Evolutionary conservation across 2,888 invertebrate species (phyloP).

Genomic region (Anthophora plumipes): DNA sequence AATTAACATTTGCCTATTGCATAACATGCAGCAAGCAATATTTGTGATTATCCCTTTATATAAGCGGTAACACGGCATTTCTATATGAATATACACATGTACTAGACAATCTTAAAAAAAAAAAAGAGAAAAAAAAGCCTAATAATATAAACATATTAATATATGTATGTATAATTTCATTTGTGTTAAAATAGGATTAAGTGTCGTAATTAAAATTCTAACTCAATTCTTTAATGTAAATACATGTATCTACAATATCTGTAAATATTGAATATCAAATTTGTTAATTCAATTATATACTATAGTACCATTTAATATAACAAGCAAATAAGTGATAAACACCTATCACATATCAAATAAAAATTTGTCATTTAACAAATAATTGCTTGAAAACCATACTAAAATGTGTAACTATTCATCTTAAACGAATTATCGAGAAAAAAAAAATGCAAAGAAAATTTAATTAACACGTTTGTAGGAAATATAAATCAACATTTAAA

Average conservation of each 20-base stretch:
- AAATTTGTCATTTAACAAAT: not conserved
- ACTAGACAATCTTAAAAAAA: conserved; percentile 16
- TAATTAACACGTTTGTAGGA: not conserved
- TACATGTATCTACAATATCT: not conserved
- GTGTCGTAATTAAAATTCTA: not conserved
- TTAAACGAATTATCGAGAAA: not conserved
- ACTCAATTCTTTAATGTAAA: not conserved
- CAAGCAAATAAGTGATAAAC: not conserved
- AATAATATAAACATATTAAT: too few species aligned
- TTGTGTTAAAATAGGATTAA: not conserved
- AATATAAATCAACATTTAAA: not conserved
- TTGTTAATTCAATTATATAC: not conserved
- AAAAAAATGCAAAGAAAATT: not conserved
- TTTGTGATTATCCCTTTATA: conserved; percentile 22
- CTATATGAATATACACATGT: conserved; percentile 11
- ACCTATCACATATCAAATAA: conserved; percentile 8
- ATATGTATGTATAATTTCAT: not conserved
- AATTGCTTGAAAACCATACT: not conserved
- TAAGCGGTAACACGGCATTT: conserved; percentile 29
- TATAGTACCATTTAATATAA: not conserved
- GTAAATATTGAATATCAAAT: not conserved
- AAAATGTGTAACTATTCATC: not conserved
- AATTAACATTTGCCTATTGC: conserved; percentile 50
- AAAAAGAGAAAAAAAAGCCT: too few species aligned
- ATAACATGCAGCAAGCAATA: conserved; percentile 63